Conservation (phyloP, 2,888 invertebrate genomes). For the Urechis unicinctus region DNA sequence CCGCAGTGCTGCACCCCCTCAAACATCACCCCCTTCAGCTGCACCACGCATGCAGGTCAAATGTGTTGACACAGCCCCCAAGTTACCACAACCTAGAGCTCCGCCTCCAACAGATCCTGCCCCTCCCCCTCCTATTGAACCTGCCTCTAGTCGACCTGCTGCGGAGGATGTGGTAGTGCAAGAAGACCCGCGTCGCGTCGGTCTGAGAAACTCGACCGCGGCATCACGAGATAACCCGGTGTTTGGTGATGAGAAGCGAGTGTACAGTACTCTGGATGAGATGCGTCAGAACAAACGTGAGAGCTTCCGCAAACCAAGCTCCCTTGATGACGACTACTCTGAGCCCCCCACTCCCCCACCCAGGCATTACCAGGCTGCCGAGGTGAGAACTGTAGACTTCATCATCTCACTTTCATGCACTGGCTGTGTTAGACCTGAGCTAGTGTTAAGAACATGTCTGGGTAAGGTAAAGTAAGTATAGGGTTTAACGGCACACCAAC, state of each 20-base stretch:
- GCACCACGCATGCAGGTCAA: background rate
- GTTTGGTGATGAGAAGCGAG: background rate
- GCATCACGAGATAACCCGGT: background rate
- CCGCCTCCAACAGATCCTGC: too few species aligned
- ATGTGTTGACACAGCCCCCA: too few species aligned
- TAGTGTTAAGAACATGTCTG: too few species aligned
- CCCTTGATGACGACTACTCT: background rate
- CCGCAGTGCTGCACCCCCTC: constrained; percentile 19
- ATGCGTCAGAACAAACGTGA: background rate
- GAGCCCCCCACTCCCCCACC: background rate
- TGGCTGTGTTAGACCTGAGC: too few species aligned
- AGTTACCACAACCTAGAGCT: too few species aligned
- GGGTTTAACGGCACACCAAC: too few species aligned
- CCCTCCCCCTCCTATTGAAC: too few species aligned
- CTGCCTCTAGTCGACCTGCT: background rate
- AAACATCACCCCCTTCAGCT: too few species aligned
- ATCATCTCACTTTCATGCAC: background rate
- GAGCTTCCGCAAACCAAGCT: too few species aligned
- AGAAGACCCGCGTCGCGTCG: background rate
- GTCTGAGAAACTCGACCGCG: background rate
- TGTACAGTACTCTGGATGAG: too few species aligned
- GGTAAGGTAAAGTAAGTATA: too few species aligned
- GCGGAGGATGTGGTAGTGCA: background rate
- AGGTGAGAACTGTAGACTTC: background rate
- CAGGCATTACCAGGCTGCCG: background rate